A percentile compares a stretch with the other conserved stretches of the same genome.
Evolutionary conservation across 2,113 vertebrate genomes (phyloP).

Genomic region (Puntigrus tetrazona): DNA sequence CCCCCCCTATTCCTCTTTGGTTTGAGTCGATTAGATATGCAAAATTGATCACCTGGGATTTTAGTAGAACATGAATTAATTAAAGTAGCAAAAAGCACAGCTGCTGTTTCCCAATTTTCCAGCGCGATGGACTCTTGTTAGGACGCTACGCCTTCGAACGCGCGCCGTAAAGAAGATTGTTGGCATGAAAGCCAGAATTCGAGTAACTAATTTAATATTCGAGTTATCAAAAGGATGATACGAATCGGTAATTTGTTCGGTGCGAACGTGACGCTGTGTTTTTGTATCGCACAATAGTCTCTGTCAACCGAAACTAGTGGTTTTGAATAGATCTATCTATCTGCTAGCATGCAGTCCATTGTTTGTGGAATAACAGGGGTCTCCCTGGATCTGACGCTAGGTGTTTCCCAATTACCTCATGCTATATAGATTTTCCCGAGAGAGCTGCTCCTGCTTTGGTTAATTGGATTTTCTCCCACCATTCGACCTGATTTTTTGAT

Average conservation of each 20-base stretch:
- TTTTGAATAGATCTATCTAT: neutral
- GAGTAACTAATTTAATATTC: neutral
- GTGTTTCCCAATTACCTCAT: conserved; percentile 37
- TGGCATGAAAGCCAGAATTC: neutral
- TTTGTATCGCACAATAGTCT: neutral
- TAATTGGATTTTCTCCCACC: conserved; percentile 35
- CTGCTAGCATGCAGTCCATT: neutral
- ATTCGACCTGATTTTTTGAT: conserved; percentile 23
- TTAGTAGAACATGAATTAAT: conserved; percentile 71
- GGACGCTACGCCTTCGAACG: conserved; percentile 3
- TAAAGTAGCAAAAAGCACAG: conserved; percentile 64
- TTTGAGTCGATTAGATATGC: conserved; percentile 72
- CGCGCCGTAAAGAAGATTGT: neutral
- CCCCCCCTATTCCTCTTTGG: neutral
- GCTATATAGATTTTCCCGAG: conserved; percentile 20
- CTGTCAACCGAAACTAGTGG: neutral
- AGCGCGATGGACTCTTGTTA: conserved; percentile 35
- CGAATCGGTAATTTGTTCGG: neutral
- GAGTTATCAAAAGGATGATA: neutral
- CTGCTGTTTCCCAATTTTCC: conserved; percentile 69
- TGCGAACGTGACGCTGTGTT: neutral
- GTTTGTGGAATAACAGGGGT: conserved; percentile 23
- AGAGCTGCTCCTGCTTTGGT: conserved; percentile 16
- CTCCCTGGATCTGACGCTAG: conserved; percentile 15
- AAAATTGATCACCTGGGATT: conserved; percentile 69